phyloP scores from a whole-genome alignment of 2,113 vertebrate genomes.

The Hippocampus zosterae region DNA sequence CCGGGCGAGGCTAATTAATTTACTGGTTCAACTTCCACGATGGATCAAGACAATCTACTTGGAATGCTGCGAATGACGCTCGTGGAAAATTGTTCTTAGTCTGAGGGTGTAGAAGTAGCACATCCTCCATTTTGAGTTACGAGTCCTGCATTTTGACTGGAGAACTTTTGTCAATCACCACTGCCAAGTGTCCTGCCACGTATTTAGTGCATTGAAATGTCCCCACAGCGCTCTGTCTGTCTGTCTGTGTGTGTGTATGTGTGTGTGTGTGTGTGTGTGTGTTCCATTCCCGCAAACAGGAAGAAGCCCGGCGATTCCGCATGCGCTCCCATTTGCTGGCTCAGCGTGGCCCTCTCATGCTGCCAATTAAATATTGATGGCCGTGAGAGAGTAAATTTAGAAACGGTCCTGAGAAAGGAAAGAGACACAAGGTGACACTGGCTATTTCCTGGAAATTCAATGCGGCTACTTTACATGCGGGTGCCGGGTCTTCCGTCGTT shows the following conservation, averaged over 20 bases:
- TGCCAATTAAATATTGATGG: conserved; percentile 62
- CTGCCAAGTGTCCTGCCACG: neutral
- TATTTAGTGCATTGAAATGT: conserved; percentile 30
- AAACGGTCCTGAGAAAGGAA: conserved; percentile 24
- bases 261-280: conserved; percentile 3
- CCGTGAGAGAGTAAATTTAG: conserved; percentile 58
- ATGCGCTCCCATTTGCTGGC: conserved; percentile 47
- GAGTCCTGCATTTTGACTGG: neutral
- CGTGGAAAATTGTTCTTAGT: neutral
- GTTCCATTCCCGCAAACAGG: conserved; percentile 29
- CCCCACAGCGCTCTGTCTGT: conserved; percentile 36
- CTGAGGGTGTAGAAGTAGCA: neutral
- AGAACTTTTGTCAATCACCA: neutral
- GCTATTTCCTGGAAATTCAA: neutral
- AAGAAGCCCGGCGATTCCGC: conserved; percentile 30
- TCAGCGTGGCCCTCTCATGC: conserved; percentile 51
- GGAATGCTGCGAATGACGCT: neutral
- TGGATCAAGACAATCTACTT: neutral
- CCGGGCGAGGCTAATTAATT: neutral
- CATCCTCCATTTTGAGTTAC: neutral
- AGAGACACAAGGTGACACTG: neutral
- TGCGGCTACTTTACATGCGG: neutral
- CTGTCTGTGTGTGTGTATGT: neutral
- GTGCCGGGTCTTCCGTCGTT: neutral
- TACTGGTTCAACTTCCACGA: neutral